phyloP scores from a whole-genome alignment of 2,888 invertebrate species.

The Augochlorella aurata region DNA sequence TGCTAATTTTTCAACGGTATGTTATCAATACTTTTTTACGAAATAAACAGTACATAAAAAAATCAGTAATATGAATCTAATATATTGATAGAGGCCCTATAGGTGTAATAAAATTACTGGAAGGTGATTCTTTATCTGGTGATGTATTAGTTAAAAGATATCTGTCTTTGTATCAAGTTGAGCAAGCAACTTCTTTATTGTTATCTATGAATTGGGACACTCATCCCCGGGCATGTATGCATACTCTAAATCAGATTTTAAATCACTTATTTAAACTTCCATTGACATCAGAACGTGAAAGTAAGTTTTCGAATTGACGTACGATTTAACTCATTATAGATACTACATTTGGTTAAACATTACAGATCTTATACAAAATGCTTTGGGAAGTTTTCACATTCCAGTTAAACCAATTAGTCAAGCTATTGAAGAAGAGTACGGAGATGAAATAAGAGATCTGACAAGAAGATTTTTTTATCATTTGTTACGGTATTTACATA shows the following conservation, averaged over 20 bases:
- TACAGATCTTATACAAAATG: slow-evolving; percentile 85
- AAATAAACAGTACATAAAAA: neutral
- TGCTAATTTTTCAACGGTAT: slow-evolving; percentile 85
- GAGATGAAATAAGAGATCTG: slow-evolving; percentile 90
- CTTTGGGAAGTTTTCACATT: slow-evolving; percentile 91
- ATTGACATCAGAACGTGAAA: slow-evolving; percentile 85
- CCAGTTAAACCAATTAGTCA: slow-evolving; percentile 87
- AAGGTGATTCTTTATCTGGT: slow-evolving; percentile 84
- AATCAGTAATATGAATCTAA: slow-evolving; percentile 23
- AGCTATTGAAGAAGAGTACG: slow-evolving; percentile 88
- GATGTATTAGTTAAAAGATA: slow-evolving; percentile 86
- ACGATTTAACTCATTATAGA: neutral
- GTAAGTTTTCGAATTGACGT: slow-evolving; percentile 72
- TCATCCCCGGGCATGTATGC: slow-evolving; percentile 89
- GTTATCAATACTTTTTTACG: slow-evolving; percentile 10
- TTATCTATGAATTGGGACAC: slow-evolving; percentile 90
- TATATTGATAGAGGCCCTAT: slow-evolving; percentile 83
- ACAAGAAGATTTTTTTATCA: slow-evolving; percentile 94
- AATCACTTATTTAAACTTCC: slow-evolving; percentile 86
- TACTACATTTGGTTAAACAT: slow-evolving; percentile 28
- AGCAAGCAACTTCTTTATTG: slow-evolving; percentile 87
- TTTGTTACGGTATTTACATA: slow-evolving; percentile 86
- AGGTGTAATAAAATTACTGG: slow-evolving; percentile 83
- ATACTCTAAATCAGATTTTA: slow-evolving; percentile 88
- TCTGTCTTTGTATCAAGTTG: slow-evolving; percentile 85